Evolutionary conservation across 2,888 invertebrate genomes (phyloP).

Genomic region (Leptogaster cylindrica): DNA sequence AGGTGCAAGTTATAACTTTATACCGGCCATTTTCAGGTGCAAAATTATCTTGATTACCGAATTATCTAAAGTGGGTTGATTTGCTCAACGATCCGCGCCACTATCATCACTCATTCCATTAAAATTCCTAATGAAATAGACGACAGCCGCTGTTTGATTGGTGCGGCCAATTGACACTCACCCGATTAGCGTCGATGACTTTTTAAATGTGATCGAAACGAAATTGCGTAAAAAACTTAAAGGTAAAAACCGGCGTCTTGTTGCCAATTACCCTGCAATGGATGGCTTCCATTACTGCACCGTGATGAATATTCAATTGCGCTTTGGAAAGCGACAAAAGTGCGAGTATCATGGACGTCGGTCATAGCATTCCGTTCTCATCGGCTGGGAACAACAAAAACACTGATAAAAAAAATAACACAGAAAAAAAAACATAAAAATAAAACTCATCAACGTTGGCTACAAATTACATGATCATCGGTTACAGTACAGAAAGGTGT

Average conservation of each 20-base stretch:
- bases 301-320: not conserved
- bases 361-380: constrained; percentile 1
- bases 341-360: not conserved
- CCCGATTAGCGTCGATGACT: not conserved
- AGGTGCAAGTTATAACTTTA: constrained; percentile 28
- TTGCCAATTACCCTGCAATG: constrained; percentile 24
- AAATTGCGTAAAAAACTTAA: not conserved
- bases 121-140: constrained; percentile 9
- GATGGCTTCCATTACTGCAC: constrained; percentile 1
- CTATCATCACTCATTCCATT: constrained; percentile 16
- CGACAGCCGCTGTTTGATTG: constrained; percentile 30
- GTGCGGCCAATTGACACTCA: constrained; percentile 14
- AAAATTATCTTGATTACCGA: constrained; percentile 23
- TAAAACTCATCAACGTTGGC: not conserved
- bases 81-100: constrained; percentile 6
- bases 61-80: constrained; percentile 35
- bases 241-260: constrained; percentile 3
- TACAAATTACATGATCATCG: constrained; percentile 40
- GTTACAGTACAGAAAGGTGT: constrained; percentile 31
- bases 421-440: not conserved
- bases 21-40: not conserved
- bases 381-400: not conserved
- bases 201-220: not conserved
- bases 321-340: not conserved
- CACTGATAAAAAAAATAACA: too few relatives aligned